These are phyloP conservation scores for Clanis bilineata DNA, from an alignment of 2,888 invertebrate genomes.

Conservation along the genomic window DNA sequence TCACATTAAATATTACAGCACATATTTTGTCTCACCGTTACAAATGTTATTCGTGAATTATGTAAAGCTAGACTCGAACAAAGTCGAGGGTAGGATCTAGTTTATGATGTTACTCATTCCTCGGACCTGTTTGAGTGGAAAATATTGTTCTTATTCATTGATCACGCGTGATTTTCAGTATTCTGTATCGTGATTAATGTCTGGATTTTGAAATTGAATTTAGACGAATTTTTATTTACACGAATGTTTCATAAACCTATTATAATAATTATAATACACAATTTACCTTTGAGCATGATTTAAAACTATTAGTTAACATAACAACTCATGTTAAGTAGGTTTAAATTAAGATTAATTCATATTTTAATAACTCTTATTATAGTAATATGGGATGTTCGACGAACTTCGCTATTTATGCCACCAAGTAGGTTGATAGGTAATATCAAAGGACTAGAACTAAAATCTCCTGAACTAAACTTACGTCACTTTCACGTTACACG, in stretches of 20 bases:
- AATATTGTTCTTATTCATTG: conserved; percentile 69
- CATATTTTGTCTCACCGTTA: conserved; percentile 2
- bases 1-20: neutral
- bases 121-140: conserved; percentile 66
- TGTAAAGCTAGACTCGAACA: neutral
- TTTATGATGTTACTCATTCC: conserved; percentile 30
- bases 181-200: conserved; percentile 19
- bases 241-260: neutral
- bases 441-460: too few relatives aligned
- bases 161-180: conserved; percentile 53
- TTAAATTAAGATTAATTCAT: too few relatives aligned
- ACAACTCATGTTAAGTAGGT: too few relatives aligned
- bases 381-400: too few relatives aligned
- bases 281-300: too few relatives aligned
- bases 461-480: too few relatives aligned
- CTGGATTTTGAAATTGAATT: neutral
- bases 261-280: too few relatives aligned
- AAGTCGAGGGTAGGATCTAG: neutral
- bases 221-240: neutral
- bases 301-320: too few relatives aligned
- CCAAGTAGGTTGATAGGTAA: too few relatives aligned
- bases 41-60: conserved; percentile 2
- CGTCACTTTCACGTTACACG: too few relatives aligned
- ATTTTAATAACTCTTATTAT: too few relatives aligned
- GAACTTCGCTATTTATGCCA: too few relatives aligned